Percentiles rank a stretch among this genome's conserved stretches.
Evolutionary conservation across 2,888 invertebrate species (phyloP).

Genomic region (Hypselothyrea guttata): DNA sequence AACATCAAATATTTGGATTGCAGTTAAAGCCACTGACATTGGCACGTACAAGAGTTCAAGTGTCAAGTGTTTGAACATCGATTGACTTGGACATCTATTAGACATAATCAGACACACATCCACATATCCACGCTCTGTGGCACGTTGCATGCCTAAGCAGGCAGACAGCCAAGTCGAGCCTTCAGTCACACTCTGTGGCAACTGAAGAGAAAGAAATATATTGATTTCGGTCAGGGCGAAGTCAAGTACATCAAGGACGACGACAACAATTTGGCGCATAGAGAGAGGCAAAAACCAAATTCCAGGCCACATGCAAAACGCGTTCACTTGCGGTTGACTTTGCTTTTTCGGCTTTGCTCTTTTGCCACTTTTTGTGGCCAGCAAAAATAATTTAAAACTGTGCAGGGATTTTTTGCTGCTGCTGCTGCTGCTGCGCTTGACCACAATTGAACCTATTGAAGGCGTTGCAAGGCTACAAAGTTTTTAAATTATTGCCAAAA

Average conservation of each 20-base stretch:
- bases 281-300: constrained; percentile 50
- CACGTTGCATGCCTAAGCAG: constrained; percentile 64
- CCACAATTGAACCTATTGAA: constrained; percentile 42
- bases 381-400: too few relatives aligned
- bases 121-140: constrained; percentile 16
- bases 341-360: constrained; percentile 14
- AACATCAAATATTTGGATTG: neutral
- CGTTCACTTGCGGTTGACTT: constrained; percentile 35
- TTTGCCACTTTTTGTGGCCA: constrained; percentile 14
- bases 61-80: constrained; percentile 77
- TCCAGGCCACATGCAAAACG: constrained; percentile 70
- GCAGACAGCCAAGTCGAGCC: constrained; percentile 66
- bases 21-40: constrained; percentile 24
- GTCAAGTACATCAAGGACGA: constrained; percentile 53
- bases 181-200: constrained; percentile 10
- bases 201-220: constrained; percentile 41
- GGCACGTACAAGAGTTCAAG: constrained; percentile 54
- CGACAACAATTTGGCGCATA: constrained; percentile 48
- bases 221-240: constrained; percentile 56
- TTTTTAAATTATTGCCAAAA: constrained; percentile 59
- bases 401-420: neutral
- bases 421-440: constrained; percentile 14
- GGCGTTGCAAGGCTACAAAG: constrained; percentile 21
- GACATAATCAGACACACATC: constrained; percentile 74
- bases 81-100: constrained; percentile 80